A percentile compares a stretch with the other conserved stretches of the same genome.
These are phyloP conservation scores for Zaprionus vittiger DNA, from an alignment of 1,140 invertebrate genomes.

Conservation along the genomic window DNA sequence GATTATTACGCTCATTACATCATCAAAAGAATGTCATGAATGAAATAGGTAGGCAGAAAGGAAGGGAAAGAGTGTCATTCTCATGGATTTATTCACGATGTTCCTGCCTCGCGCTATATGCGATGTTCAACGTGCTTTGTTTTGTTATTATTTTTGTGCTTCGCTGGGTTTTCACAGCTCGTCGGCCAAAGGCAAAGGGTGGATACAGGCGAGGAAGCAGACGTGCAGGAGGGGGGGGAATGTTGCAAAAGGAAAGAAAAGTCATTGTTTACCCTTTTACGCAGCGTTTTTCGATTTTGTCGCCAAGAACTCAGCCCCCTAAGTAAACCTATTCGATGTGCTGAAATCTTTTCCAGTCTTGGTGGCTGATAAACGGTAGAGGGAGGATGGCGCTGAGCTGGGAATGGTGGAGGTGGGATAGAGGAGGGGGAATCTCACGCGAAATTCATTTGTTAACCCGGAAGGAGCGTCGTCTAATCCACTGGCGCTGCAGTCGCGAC, in stretches of 20 bases:
- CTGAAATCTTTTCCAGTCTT: slow-evolving; percentile 70
- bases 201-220: slow-evolving; percentile 7
- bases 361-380: slow-evolving; percentile 6
- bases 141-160: slow-evolving; percentile 82
- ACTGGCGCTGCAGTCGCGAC: slow-evolving; percentile 71
- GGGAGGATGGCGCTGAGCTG: not conserved
- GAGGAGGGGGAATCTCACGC: slow-evolving; percentile 36
- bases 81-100: slow-evolving; percentile 28
- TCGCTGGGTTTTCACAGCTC: slow-evolving; percentile 74
- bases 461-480: slow-evolving; percentile 76
- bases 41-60: not conserved
- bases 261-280: slow-evolving; percentile 74
- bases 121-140: slow-evolving; percentile 34
- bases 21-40: slow-evolving; percentile 32
- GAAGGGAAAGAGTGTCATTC: slow-evolving; percentile 31
- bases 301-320: slow-evolving; percentile 27
- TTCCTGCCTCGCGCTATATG: slow-evolving; percentile 26
- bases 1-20: slow-evolving; percentile 81
- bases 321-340: slow-evolving; percentile 52
- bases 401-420: not conserved
- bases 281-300: slow-evolving; percentile 49
- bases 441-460: slow-evolving; percentile 81
- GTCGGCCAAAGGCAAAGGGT: slow-evolving; percentile 44
- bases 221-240: not conserved
- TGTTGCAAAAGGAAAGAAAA: slow-evolving; percentile 42